Base-by-base conservation (phyloP, 2,113 vertebrate genomes). In the Eira barbara region DNA sequence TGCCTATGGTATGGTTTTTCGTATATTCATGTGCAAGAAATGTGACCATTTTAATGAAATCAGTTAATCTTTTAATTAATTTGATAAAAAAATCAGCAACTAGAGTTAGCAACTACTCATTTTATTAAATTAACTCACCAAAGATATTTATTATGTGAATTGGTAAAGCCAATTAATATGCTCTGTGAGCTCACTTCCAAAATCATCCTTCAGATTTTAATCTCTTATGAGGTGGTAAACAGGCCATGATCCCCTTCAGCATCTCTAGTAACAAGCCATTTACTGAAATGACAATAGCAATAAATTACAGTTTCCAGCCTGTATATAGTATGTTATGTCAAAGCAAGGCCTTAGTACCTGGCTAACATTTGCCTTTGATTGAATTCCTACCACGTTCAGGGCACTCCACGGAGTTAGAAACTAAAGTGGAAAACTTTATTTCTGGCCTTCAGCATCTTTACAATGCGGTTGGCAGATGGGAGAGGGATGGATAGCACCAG, bases 101-200 rank as follows among this genome's bases (percentile, higher is more conserved):
- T 36, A 47, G 29, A 49, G 11, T 83, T 49, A 78, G 59, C 52
- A 91, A 63, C 47, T 63, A 83, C 29, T 92, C 13, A 29, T 80
- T 83, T 78, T 31, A 74, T 92, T 57, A 45, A 49, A 23, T 80
- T 47, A 96, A 65, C 10, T 91, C 42, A 71, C 12, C 52, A 86
- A 82, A 21, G 36, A 45, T 39, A 57, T 29, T 55, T 87, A n/a
- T 76, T 55, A 57, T 23, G 65, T 80, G 67, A 69, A 69, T 74
- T 86, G 27, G 27, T 87, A 36, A 96, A 47, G 20, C 13, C 52
- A 93, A 29, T 85, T 93, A 74, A 89, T 65, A 83, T 25, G 67
- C 67, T 96, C 73, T 84, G n/a, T 39, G 25, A 79, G 29, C 21
- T 91, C 81, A 73, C 36, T 92, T 82, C 81, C 81, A 95, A 84